These are phyloP conservation scores for Hestina assimilis DNA, from an alignment of 1,140 invertebrate species.

Conservation along the genomic window DNA sequence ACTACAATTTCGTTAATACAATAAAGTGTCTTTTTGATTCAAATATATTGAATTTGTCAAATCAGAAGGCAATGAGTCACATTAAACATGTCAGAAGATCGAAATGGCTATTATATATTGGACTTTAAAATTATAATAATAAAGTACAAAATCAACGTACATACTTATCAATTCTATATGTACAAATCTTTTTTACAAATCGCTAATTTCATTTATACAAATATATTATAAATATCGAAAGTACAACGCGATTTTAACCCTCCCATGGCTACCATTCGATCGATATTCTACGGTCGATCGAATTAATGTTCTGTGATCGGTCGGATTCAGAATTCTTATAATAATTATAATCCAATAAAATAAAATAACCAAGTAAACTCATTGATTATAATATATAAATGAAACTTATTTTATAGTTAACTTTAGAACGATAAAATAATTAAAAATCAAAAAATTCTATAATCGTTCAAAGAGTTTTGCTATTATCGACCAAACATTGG, in stretches of 20 bases:
- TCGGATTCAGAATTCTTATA: background rate
- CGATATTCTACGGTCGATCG: background rate
- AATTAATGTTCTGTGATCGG: background rate
- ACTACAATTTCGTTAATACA: too few relatives aligned
- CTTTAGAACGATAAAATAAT: too few relatives aligned
- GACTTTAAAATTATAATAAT: background rate
- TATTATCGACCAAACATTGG: background rate
- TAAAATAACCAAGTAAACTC: too few relatives aligned
- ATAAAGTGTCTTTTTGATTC: too few relatives aligned
- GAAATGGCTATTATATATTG: slow-evolving; percentile 1
- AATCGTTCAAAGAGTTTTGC: too few relatives aligned
- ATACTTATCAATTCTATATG: slow-evolving; percentile 11
- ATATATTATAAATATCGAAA: slow-evolving; percentile 10
- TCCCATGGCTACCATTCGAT: slow-evolving; percentile 5
- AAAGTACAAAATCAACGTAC: background rate
- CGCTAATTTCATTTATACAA: slow-evolving; percentile 15
- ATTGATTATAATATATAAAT: too few relatives aligned
- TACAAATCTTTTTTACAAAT: slow-evolving; percentile 21
- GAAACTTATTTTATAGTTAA: too few relatives aligned
- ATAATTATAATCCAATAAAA: too few relatives aligned
- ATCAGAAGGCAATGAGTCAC: too few relatives aligned
- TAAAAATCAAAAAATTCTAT: too few relatives aligned
- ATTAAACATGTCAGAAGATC: too few relatives aligned
- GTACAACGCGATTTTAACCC: background rate
- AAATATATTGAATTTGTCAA: too few relatives aligned